Evolutionary conservation across 1,140 invertebrate genomes (phyloP), one percentile per base, ranked within the genome.

Genomic region (Ceratitis capitata): DNA sequence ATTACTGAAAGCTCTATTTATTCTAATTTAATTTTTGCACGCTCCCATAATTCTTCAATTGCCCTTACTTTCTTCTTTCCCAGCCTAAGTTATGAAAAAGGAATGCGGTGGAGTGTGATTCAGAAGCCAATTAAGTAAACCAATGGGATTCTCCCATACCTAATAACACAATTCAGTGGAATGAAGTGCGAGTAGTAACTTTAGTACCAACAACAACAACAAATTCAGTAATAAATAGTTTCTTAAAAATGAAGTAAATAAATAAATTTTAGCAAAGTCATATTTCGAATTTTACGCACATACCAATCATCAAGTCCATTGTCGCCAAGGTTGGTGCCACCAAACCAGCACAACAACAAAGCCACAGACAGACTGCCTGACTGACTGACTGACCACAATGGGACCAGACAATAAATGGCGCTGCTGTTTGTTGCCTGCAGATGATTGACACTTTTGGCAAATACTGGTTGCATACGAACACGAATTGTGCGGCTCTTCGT

Each of bases 361-460:
- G 7, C 6, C n/a, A 58, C 7, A 69, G 51, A n/a, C 2, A 19
- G 29, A n/a, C 64, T n/a, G 69, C 19, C n/a, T 23, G 39, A 10
- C 14, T 23, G 58, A 29, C 29, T n/a, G 69, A 78, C 61, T 7
- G 12, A 64, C n/a, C n/a, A 39, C 64, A 69, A 69, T 69, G 35
- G 29, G 64, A 69, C 64, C 35, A 69, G 51, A 56, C 51, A 56
- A n/a, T 19, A 26, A 61, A 12, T 61, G 56, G 56, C 56, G 56
- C 26, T 61, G 56, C 19, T 26, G 26, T n/a, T n/a, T n/a, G n/a
- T n/a, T 61, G 5, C 7, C 23, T 6, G 23, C 19, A 26, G 35
- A 78, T 78, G 69, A 78, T 78, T 78, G 69, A 45, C 69, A 78
- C 69, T 78, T 78, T 78, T 78, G 39, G 69, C 69, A 45, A 78